These are phyloP conservation scores for Drosophila macrothrix DNA, from an alignment of 2,888 invertebrate species.

Conservation along the genomic window DNA sequence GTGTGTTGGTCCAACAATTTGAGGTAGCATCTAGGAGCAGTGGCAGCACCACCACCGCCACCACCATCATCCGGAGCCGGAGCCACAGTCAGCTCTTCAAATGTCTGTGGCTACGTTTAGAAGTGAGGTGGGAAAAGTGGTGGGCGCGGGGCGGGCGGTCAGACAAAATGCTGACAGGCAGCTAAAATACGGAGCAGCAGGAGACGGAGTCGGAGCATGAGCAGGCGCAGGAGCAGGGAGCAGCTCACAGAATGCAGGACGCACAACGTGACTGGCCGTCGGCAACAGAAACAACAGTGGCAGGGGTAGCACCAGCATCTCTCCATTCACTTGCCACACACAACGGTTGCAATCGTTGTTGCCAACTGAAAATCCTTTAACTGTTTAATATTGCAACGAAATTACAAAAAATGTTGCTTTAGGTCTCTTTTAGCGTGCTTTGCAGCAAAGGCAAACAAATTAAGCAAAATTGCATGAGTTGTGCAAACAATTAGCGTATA, in stretches of 20 bases:
- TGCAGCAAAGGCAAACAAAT: slow-evolving; percentile 55
- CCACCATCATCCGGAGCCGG: not conserved
- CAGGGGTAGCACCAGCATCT: not conserved
- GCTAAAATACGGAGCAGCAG: slow-evolving; percentile 36
- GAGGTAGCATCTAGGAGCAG: slow-evolving; percentile 44
- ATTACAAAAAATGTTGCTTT: slow-evolving; percentile 32
- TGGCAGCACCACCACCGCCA: not conserved
- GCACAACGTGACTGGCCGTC: slow-evolving; percentile 37
- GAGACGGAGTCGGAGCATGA: not conserved
- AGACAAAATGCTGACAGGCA: slow-evolving; percentile 66
- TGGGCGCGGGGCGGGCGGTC: slow-evolving; percentile 14
- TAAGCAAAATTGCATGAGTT: slow-evolving; percentile 51
- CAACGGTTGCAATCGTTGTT: slow-evolving; percentile 46
- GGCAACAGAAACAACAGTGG: slow-evolving; percentile 14
- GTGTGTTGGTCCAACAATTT: slow-evolving; percentile 73
- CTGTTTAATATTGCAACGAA: slow-evolving; percentile 71
- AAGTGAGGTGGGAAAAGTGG: not conserved
- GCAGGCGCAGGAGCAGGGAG: not conserved
- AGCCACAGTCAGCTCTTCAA: slow-evolving; percentile 40
- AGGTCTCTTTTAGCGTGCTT: slow-evolving; percentile 1
- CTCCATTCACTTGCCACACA: slow-evolving; percentile 24
- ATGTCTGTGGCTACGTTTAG: slow-evolving; percentile 60
- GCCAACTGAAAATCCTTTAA: slow-evolving; percentile 64
- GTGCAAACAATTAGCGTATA: slow-evolving; percentile 56
- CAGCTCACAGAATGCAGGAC: slow-evolving; percentile 8